Evolutionary conservation across 2,888 invertebrate genomes (phyloP).

Genomic region (Catocala nupta): DNA sequence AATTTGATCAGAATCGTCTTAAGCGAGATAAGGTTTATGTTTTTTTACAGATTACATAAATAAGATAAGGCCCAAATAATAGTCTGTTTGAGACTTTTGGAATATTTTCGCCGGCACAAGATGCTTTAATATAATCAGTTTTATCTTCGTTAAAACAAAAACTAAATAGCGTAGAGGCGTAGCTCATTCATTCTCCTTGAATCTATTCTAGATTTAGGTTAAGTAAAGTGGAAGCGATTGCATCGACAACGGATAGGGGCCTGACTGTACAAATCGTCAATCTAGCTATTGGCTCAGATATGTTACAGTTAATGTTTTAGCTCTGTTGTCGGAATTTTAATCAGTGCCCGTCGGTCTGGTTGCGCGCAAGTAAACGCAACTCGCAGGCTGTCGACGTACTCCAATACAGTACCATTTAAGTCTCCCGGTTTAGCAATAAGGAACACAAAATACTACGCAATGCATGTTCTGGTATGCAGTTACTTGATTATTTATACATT

Average conservation of each 20-base stretch:
- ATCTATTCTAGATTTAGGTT: conserved; percentile 31
- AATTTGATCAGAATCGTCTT: conserved; percentile 2
- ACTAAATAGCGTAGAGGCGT: conserved; percentile 20
- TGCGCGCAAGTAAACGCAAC: conserved; percentile 39
- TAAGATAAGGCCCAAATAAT: not conserved
- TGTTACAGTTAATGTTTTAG: conserved; percentile 33
- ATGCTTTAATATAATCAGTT: too few species aligned
- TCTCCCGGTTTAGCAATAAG: conserved; percentile 66
- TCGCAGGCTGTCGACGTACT: conserved; percentile 33
- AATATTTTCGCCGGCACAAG: too few species aligned
- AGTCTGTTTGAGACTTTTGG: not conserved
- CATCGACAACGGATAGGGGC: conserved; percentile 17
- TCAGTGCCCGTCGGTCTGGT: conserved; percentile 50
- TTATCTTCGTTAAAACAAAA: conserved; percentile 23
- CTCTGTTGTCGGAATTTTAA: conserved; percentile 60
- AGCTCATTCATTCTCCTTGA: conserved; percentile 24
- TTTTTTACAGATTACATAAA: not conserved
- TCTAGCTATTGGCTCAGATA: conserved; percentile 22
- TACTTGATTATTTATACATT: conserved; percentile 29
- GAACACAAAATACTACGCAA: conserved; percentile 56
- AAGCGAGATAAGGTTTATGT: not conserved
- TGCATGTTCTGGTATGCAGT: conserved; percentile 36
- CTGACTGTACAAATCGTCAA: conserved; percentile 30
- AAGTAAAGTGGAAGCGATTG: conserved; percentile 36
- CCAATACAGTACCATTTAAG: conserved; percentile 63